These are phyloP conservation scores for Elephas maximus DNA, from an alignment of 2,113 vertebrate genomes.

Conservation along the genomic window DNA sequence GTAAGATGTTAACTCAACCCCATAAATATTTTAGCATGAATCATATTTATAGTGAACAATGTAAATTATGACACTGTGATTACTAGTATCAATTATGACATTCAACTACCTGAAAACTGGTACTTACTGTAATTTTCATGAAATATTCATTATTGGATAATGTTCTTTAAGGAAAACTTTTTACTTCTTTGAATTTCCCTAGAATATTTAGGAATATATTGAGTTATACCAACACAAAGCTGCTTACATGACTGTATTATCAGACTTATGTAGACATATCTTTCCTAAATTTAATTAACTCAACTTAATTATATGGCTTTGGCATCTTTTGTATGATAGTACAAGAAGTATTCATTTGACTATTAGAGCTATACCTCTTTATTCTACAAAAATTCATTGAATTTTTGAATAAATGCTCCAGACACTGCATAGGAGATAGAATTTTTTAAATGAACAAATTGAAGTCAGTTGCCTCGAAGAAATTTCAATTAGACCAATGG, in stretches of 20 bases:
- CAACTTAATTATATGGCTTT: neutral
- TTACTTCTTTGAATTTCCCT: neutral
- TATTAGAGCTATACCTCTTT: neutral
- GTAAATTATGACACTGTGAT: neutral
- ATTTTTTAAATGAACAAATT: neutral
- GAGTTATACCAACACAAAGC: neutral
- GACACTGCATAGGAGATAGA: neutral
- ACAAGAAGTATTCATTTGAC: neutral
- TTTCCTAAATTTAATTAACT: constrained; percentile 12
- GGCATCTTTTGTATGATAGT: neutral
- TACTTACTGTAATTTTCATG: neutral
- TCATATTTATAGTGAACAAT: neutral
- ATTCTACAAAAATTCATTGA: neutral
- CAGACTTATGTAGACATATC: neutral
- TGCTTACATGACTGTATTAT: neutral
- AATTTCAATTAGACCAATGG: constrained; percentile 2
- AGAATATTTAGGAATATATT: neutral
- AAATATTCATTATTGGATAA: neutral
- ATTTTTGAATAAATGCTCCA: neutral
- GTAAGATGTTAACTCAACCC: neutral
- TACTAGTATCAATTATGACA: constrained; percentile 1
- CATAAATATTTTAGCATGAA: neutral
- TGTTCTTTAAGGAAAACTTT: neutral
- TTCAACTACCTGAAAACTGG: neutral
- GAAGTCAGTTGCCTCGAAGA: neutral